Percentiles rank a stretch among this genome's conserved stretches.
phyloP scores from a whole-genome alignment of 2,888 invertebrate genomes.

The Acrobasis consociella region DNA sequence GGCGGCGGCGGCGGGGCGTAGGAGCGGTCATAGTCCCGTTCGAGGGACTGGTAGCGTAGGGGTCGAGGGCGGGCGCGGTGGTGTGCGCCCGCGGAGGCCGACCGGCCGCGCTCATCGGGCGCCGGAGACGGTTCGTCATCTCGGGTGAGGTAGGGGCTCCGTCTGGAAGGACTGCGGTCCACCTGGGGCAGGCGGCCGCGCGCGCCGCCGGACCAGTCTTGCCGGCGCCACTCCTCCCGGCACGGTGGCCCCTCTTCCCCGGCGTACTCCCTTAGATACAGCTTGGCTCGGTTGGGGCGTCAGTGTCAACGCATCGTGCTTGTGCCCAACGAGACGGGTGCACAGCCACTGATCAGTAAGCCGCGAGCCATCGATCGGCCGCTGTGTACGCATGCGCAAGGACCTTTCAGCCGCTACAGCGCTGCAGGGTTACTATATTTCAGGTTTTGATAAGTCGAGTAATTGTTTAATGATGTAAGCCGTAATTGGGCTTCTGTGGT shows the following conservation, averaged over 20 bases:
- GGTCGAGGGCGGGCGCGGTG: constrained; percentile 92
- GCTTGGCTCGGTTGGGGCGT: constrained; percentile 79
- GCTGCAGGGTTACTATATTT: constrained; percentile 35
- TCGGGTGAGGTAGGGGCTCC: constrained; percentile 89
- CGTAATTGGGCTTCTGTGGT: not conserved
- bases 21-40: constrained; percentile 92
- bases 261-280: constrained; percentile 82
- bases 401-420: constrained; percentile 57
- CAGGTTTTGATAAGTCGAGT: constrained; percentile 7
- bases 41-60: constrained; percentile 88
- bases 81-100: constrained; percentile 86
- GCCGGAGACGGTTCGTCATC: constrained; percentile 91
- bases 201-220: constrained; percentile 73
- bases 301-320: constrained; percentile 73
- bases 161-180: constrained; percentile 94
- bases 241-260: constrained; percentile 81
- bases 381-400: constrained; percentile 58
- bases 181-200: constrained; percentile 91
- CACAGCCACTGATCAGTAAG: constrained; percentile 74
- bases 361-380: constrained; percentile 67
- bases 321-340: constrained; percentile 73
- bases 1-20: constrained; percentile 93
- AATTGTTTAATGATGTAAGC: constrained; percentile 3
- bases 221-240: constrained; percentile 79
- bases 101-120: constrained; percentile 92